Base-by-base conservation (phyloP, 2,113 vertebrate species). In the Eptesicus fuscus region DNA sequence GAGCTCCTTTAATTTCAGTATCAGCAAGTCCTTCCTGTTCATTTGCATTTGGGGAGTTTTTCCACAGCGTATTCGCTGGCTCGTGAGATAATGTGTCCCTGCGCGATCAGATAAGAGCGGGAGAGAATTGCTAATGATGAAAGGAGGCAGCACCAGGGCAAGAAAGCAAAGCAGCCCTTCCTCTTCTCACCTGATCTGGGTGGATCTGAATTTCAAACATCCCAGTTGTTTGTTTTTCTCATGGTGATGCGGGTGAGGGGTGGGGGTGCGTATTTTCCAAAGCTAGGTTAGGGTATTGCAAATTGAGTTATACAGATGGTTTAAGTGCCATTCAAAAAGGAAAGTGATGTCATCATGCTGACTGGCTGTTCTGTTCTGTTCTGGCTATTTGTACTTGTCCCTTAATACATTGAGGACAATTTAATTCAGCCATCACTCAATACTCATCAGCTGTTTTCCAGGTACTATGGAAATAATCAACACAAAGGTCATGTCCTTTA, bases 181-280 rank as follows among this genome's bases (percentile, higher is more conserved):
- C 87, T 94, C 80, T 90, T 92, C 53, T 84, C 40, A 47, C 42
- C 47, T 83, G 40, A 91, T 88, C 77, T 78, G 32, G 10, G 40
- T 40, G 9, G 49, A 88, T 88, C 90, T 95, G 73, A 80, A 92
- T 93, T 92, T 92, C 47, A 95, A 16, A 42, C 53, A 44, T 85
- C 5, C 69, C 69, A 1, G 6, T 25, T 40, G 53, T 28, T 63
- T n/a, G 37, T 40, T 77, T 28, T 2, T 14, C 49, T 69, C 49
- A 51, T 42, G 53, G 44, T 32, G 40, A 65, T 76, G 35, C n/a
- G n/a, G n/a, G 30, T 17, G 2, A 5, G 30, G 22, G 4, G 10
- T 4, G 9, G 35, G 30, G 37, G 9, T 35, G 49, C 1, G 18
- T 56, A 16, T 85, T 91, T 95, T 74, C 84, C 79, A 91, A 88